These are phyloP conservation scores for Chloroceryle amazona DNA, from an alignment of 2,797 vertebrate species.

Conservation along the genomic window DNA sequence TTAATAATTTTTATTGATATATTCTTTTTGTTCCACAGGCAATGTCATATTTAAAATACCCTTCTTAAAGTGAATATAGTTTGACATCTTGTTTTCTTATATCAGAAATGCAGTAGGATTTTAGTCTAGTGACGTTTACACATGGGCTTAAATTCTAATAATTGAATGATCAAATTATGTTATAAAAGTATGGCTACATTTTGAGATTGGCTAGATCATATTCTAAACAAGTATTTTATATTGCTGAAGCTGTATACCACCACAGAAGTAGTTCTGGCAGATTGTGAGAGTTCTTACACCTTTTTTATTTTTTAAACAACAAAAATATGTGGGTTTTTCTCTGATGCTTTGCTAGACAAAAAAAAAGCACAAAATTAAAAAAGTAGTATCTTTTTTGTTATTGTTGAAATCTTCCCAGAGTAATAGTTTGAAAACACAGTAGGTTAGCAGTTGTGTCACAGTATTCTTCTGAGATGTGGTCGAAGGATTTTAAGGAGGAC, in stretches of 20 bases:
- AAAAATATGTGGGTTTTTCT: not conserved
- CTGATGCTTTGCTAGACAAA: not conserved
- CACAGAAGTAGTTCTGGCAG: not conserved
- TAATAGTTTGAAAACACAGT: not conserved
- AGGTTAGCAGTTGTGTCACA: not conserved
- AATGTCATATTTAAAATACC: not conserved
- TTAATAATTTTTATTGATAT: not conserved
- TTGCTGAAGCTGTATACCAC: not conserved
- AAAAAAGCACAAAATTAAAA: not conserved
- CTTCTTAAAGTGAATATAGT: not conserved
- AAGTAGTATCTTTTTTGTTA: not conserved
- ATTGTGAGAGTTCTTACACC: not conserved
- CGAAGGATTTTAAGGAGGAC: not conserved
- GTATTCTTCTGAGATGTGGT: not conserved
- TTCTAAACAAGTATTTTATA: not conserved
- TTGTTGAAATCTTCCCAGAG: not conserved
- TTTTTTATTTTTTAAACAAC: not conserved
- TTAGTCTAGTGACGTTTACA: not conserved
- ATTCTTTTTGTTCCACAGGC: accelerated
- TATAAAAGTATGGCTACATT: not conserved
- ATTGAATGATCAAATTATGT: not conserved
- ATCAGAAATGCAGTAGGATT: not conserved
- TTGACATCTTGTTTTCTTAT: not conserved
- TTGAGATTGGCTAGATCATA: not conserved
- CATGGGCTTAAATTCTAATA: not conserved